Evolutionary conservation across 2,113 vertebrate genomes (phyloP).

Genomic region (Neodon shergylaensis): DNA sequence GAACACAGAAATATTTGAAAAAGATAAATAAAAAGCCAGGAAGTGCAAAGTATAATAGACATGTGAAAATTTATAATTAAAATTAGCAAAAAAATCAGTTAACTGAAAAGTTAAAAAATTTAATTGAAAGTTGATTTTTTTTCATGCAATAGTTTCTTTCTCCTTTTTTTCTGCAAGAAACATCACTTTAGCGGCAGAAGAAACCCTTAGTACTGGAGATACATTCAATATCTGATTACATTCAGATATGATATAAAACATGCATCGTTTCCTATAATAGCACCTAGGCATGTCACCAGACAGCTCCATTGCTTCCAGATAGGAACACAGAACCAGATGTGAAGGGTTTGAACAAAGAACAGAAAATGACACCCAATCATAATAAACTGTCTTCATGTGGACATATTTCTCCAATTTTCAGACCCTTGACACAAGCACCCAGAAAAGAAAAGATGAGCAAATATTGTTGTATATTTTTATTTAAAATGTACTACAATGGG

Average conservation of each 20-base stretch:
- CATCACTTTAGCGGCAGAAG: conserved; percentile 53
- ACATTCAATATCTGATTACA: neutral
- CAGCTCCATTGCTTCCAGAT: neutral
- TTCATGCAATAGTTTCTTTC: neutral
- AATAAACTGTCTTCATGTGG: neutral
- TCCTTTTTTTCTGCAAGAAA: conserved; percentile 80
- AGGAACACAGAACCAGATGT: no score
- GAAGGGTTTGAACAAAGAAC: neutral
- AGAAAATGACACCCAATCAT: neutral
- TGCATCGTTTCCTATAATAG: neutral
- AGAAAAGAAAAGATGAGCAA: neutral
- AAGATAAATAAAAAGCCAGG: neutral
- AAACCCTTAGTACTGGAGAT: conserved; percentile 12
- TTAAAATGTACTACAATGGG: neutral
- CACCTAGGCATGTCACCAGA: neutral
- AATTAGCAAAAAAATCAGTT: neutral
- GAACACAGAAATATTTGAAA: neutral
- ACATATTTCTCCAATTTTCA: neutral
- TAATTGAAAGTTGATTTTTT: neutral
- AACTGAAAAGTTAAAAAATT: neutral
- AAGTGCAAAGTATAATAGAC: neutral
- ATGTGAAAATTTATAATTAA: neutral
- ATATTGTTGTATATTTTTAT: neutral
- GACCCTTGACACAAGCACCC: neutral
- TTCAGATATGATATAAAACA: neutral